These are phyloP conservation scores for Alces alces DNA, from an alignment of 2,113 vertebrate genomes.

Conservation along the genomic window DNA sequence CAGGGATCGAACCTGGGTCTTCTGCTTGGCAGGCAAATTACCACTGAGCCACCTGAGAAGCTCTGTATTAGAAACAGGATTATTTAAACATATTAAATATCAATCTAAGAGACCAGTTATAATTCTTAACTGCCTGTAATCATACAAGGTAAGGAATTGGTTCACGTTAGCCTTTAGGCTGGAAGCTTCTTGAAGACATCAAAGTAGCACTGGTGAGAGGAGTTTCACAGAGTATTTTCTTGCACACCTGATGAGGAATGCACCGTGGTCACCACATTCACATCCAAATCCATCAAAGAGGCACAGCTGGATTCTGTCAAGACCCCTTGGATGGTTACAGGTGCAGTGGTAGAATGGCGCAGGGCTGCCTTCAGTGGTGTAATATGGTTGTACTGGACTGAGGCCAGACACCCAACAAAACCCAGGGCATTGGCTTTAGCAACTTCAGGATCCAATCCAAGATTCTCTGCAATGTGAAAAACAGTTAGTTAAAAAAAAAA, in stretches of 20 bases:
- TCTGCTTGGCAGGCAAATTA: neutral
- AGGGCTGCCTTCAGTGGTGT: conserved; percentile 93
- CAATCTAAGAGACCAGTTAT: neutral
- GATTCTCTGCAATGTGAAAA: conserved; percentile 79
- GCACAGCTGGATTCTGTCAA: conserved; percentile 89
- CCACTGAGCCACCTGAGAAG: neutral
- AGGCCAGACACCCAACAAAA: conserved; percentile 93
- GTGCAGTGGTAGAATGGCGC: conserved; percentile 84
- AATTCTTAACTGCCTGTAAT: neutral
- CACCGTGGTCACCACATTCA: conserved; percentile 81
- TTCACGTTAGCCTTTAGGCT: neutral
- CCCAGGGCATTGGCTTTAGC: conserved; percentile 85
- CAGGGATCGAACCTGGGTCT: neutral
- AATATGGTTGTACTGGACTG: conserved; percentile 93
- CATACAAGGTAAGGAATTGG: neutral
- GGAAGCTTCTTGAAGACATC: neutral
- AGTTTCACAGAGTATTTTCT: neutral
- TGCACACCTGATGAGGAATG: conserved; percentile 89
- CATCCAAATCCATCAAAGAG: conserved; percentile 77
- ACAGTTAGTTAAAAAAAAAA: neutral
- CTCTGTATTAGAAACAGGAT: neutral
- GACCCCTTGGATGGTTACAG: conserved; percentile 85
- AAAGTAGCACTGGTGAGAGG: too few relatives aligned
- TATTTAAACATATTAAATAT: neutral
- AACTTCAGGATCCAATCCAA: conserved; percentile 84